Base-by-base conservation (phyloP, 1,140 invertebrate species). In the Drosophila guanche region DNA sequence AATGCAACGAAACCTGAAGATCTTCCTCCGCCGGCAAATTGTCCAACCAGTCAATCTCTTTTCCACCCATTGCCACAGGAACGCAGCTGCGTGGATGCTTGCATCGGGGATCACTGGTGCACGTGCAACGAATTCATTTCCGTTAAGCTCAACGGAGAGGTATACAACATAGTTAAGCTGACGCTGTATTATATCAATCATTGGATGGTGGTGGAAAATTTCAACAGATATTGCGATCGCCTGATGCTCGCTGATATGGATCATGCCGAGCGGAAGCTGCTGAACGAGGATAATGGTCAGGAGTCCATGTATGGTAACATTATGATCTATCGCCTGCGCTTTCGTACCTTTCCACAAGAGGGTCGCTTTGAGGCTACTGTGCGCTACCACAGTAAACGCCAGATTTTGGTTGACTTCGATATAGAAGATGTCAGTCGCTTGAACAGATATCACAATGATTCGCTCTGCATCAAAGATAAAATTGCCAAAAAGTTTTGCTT, bases 41-140 rank as follows among this genome's bases (percentile, higher is more conserved):
- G 95, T 85, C 92, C 93, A 1, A 91, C 90, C 1, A 96, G 96
- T 63, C 92, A 92, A 6, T 95, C 94, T 60, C 88, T 97, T n/a
- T 94, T 97, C 50, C 88, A 92, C 7, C 90, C 93, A 23, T 92
- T 96, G 3, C 93, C 94, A 0, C 79, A 78, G 4, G 92, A 94
- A 23, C 92, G 97, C 42, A 94, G 94, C 4, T 98, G 97, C 88
- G 79, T 89, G 8, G 94, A 95, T 51, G 95, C 94, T 2, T 93
- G 93, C 0, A 94, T 98, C 2, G 90, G 92, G 0, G 92, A 94
- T 22, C 95, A 96, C 78, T 97, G 95, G 94, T 97, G 96, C 79
- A 94, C 94, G 10, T 97, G 96, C 69, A 92, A 92, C 2, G 88
- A 92, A 0, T 94, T 93, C 53, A 77, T 90, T 7, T 58, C 90